Evolutionary conservation across 2,797 vertebrate genomes (phyloP), one percentile per base, ranked within the genome.

Genomic region (Epinephelus coioides): DNA sequence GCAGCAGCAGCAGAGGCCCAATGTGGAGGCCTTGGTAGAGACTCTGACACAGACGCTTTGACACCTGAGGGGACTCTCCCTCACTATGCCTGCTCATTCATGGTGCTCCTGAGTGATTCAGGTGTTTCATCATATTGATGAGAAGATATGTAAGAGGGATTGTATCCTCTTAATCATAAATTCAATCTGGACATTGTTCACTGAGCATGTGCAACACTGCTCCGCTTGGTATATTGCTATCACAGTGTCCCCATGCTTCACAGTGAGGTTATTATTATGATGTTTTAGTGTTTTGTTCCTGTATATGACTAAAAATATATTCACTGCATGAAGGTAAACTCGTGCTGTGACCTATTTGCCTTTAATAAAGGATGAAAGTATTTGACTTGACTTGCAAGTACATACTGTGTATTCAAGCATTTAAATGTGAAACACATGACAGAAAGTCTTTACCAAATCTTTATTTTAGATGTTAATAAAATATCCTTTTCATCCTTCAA

Each of bases 1-100:
- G 57, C 79, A 87, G 76, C 91, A 87, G 76, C 91, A 81, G 79
- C 54, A 79, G 59, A 53, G 80, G 61, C 53, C 49, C 67, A 2
- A 46, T 95, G 79, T 96, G 96, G 96, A 95, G 96, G 81, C 96
- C 96, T 6, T 97, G 97, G 97, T 97, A 96, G 89, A 86, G 62
- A 82, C 70, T 13, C 38, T 56, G 64, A 56, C 55, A 92, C 66
- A 61, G 63, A 85, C 66, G 19, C 70, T 62, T 46, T 51, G 60
- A 83, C 84, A 88, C 91, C 78, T 94, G 94, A 94, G 91, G 88
- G 90, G 59, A 61, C 21, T 76, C 60, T 84, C 81, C 79, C 92
- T 95, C 89, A 93, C 67, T 57, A 43, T 79, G 93, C 82, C 87
- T 82, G 76, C 86, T 87, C 55, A 23, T 69, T 82, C 40, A 17